Evolutionary conservation across 1,140 invertebrate species (phyloP).

Genomic region (Battus philenor): DNA sequence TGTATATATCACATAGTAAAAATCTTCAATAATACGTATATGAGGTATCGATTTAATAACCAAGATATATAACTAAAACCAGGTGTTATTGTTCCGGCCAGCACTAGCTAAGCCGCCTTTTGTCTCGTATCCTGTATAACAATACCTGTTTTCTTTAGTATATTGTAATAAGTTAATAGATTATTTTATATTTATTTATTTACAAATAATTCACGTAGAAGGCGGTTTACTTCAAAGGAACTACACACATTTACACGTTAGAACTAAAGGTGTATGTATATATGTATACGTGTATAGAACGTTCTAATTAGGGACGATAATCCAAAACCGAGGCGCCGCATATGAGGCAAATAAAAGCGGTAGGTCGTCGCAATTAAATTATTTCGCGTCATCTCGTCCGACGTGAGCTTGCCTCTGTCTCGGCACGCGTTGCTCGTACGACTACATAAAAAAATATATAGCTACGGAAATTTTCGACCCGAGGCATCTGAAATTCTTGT

Average conservation of each 20-base stretch:
- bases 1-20: too few relatives aligned
- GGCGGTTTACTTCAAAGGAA: too few relatives aligned
- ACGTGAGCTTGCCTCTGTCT: background rate
- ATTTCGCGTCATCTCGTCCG: conserved; percentile 39
- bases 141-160: too few relatives aligned
- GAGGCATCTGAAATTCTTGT: background rate
- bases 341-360: conserved; percentile 16
- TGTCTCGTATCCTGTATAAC: too few relatives aligned
- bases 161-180: too few relatives aligned
- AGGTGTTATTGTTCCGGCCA: too few relatives aligned
- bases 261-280: background rate
- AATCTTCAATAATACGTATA: too few relatives aligned
- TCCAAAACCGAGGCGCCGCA: background rate
- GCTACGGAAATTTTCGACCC: background rate
- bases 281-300: background rate
- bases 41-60: too few relatives aligned
- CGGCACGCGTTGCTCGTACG: conserved; percentile 1
- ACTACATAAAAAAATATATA: conserved; percentile 1
- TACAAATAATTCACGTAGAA: too few relatives aligned
- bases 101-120: too few relatives aligned
- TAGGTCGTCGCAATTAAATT: conserved; percentile 54
- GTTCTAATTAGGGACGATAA: background rate
- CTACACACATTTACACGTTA: background rate
- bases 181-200: too few relatives aligned
- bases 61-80: too few relatives aligned